Evolutionary conservation across 2,888 invertebrate genomes (phyloP).

Genomic region (Terebella lapidaria): DNA sequence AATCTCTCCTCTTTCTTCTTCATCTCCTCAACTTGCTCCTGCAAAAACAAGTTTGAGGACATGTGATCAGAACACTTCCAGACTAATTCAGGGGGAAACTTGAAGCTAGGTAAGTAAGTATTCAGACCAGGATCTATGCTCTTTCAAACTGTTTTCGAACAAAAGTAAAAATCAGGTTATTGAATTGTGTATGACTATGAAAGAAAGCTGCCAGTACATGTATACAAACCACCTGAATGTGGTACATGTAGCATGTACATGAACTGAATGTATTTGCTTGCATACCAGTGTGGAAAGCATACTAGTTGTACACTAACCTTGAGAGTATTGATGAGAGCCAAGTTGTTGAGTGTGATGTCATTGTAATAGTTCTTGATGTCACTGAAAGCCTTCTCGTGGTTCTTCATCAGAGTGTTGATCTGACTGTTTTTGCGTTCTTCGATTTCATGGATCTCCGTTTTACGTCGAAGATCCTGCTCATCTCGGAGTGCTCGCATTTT

Average conservation of each 20-base stretch:
- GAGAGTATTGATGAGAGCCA: slow-evolving; percentile 81
- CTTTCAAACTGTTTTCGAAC: background rate
- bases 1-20: slow-evolving; percentile 70
- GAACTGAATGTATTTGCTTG: no score
- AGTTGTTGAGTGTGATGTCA: slow-evolving; percentile 87
- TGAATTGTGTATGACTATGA: no score
- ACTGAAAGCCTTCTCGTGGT: slow-evolving; percentile 78
- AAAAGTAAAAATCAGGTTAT: no score
- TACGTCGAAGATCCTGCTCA: slow-evolving; percentile 64
- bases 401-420: slow-evolving; percentile 69
- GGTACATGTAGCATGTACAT: no score
- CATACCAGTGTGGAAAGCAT: no score
- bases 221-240: no score
- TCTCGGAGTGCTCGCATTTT: slow-evolving; percentile 69
- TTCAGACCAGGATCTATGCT: background rate
- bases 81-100: background rate
- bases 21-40: slow-evolving; percentile 55
- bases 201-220: no score
- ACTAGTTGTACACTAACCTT: slow-evolving; percentile 62
- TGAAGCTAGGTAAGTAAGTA: background rate
- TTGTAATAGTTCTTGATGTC: slow-evolving; percentile 94
- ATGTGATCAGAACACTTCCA: background rate
- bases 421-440: slow-evolving; percentile 88
- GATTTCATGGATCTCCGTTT: slow-evolving; percentile 63
- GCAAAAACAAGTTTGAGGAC: background rate